Conservation (phyloP, 1,140 invertebrate species). For the Drosophila pachea region DNA sequence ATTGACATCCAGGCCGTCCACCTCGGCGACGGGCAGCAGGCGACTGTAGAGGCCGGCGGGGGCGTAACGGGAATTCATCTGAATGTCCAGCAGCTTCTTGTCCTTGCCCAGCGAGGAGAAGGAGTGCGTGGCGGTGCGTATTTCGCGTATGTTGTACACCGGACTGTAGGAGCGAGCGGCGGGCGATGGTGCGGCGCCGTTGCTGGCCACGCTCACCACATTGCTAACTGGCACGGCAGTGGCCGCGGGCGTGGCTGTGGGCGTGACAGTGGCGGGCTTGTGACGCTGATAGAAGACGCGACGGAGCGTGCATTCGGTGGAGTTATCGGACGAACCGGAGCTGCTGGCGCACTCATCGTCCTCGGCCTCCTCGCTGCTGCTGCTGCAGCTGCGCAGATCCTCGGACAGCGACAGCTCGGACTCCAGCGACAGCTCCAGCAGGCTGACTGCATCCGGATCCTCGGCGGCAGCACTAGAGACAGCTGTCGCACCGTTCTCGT, state of each 20-base stretch:
- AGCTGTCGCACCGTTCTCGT: constrained; percentile 15
- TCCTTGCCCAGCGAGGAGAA: constrained; percentile 78
- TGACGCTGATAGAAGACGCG: constrained; percentile 49
- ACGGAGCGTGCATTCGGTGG: constrained; percentile 63
- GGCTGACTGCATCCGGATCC: constrained; percentile 56
- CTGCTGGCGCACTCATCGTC: constrained; percentile 67
- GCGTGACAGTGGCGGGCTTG: constrained; percentile 7
- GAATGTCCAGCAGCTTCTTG: constrained; percentile 75
- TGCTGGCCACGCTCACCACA: background rate
- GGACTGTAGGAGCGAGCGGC: constrained; percentile 64
- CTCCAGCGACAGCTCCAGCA: constrained; percentile 69
- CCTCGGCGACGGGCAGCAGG: constrained; percentile 55
- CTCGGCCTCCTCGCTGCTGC: constrained; percentile 64
- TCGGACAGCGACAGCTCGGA: constrained; percentile 67
- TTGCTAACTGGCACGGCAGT: background rate
- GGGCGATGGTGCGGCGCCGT: constrained; percentile 14
- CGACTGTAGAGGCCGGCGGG: constrained; percentile 45
- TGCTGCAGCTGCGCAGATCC: constrained; percentile 68
- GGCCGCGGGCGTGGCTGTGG: background rate
- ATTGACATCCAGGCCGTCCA: constrained; percentile 54
- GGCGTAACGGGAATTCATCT: constrained; percentile 64
- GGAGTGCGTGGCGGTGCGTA: constrained; percentile 70
- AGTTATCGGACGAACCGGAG: constrained; percentile 69
- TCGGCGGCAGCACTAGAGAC: constrained; percentile 5
- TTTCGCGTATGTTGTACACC: constrained; percentile 78